A percentile compares a stretch with the other conserved stretches of the same genome.
Evolutionary conservation across 2,797 vertebrate species (phyloP).

Genomic region (Chanos chanos): DNA sequence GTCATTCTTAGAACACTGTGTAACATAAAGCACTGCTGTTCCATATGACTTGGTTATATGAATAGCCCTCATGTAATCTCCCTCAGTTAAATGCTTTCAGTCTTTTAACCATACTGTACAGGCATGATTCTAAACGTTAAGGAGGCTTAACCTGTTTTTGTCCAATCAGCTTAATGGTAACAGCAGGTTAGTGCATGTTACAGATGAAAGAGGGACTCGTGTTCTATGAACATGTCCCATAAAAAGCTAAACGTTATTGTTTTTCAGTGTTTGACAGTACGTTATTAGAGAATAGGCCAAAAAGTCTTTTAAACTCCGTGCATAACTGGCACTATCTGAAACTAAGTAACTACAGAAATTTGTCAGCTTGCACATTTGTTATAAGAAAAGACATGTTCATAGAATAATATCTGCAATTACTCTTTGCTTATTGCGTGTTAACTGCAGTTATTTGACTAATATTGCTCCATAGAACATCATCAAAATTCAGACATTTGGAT

Average conservation of each 20-base stretch:
- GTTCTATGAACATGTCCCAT: slow-evolving; percentile 26
- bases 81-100: slow-evolving; percentile 34
- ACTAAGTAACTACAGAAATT: no score
- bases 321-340: slow-evolving; percentile 28
- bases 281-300: slow-evolving; percentile 8
- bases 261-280: slow-evolving; percentile 24
- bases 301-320: slow-evolving; percentile 22
- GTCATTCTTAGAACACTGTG: no score
- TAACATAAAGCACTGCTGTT: no score
- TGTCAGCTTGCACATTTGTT: no score
- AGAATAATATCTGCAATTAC: slow-evolving; percentile 21
- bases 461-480: no score
- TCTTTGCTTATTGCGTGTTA: neutral
- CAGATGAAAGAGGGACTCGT: slow-evolving; percentile 28
- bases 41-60: no score
- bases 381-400: slow-evolving; percentile 32
- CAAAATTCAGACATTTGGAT: neutral
- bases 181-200: slow-evolving; percentile 36
- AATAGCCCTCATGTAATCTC: slow-evolving; percentile 39
- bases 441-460: neutral
- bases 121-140: slow-evolving; percentile 34
- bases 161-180: slow-evolving; percentile 30
- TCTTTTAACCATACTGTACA: slow-evolving; percentile 40
- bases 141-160: slow-evolving; percentile 26
- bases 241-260: slow-evolving; percentile 20